Percentiles rank a stretch among this genome's conserved stretches.
phyloP scores from a whole-genome alignment of 2,888 invertebrate genomes.

The Mesorhabditis sp. region DNA sequence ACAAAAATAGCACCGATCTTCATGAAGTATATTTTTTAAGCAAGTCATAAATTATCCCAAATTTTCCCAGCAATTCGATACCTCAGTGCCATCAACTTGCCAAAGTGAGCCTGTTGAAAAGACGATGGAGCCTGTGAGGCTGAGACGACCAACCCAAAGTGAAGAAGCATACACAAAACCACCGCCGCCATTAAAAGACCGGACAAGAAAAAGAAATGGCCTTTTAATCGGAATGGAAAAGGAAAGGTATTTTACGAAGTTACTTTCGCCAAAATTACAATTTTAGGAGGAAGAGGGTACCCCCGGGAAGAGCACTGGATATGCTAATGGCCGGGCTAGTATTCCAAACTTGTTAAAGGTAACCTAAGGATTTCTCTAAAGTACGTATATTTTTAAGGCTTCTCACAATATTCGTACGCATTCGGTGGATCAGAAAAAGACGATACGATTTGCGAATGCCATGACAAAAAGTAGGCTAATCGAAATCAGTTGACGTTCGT shows the following conservation, averaged over 20 bases:
- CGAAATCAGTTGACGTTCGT: no score
- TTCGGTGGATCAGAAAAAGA: no score
- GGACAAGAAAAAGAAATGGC: background rate
- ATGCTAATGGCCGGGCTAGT: background rate
- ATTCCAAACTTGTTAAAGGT: background rate
- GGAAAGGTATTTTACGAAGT: background rate
- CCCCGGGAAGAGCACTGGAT: background rate
- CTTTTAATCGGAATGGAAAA: background rate
- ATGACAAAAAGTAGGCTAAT: no score
- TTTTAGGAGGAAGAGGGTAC: background rate
- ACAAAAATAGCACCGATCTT: background rate
- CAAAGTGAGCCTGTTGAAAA: background rate
- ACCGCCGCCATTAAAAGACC: background rate
- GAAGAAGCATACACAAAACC: background rate
- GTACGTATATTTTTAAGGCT: no score
- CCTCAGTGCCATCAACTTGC: background rate
- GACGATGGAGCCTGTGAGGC: background rate
- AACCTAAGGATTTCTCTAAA: no score
- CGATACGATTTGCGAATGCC: no score
- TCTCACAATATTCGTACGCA: no score
- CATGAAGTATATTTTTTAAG: background rate
- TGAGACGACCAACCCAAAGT: background rate
- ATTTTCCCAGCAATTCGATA: background rate
- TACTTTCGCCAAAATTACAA: background rate
- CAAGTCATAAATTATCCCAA: background rate